These are phyloP conservation scores for Leucophenga montana DNA, from an alignment of 2,888 invertebrate species.

Conservation along the genomic window DNA sequence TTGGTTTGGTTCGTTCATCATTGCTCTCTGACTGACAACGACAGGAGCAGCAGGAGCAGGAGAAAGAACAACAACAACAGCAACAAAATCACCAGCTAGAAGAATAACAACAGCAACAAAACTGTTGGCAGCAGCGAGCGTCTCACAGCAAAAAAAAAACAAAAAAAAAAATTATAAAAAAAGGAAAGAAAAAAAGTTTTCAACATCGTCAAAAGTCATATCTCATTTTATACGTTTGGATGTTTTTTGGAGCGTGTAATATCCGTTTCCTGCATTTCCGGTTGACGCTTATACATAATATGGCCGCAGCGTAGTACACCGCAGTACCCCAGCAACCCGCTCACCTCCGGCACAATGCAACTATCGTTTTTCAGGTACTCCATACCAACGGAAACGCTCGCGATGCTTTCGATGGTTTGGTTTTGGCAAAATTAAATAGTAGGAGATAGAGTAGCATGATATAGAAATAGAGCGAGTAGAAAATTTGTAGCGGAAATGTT, in stretches of 20 bases:
- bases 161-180: neutral
- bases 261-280: conserved; percentile 68
- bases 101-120: conserved; percentile 6
- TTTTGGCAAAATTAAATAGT: too few relatives aligned
- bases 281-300: conserved; percentile 57
- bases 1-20: neutral
- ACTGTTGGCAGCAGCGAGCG: conserved; percentile 12
- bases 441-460: too few relatives aligned
- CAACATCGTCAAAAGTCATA: conserved; percentile 54
- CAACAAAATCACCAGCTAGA: neutral
- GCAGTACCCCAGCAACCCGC: too few relatives aligned
- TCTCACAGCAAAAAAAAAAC: neutral
- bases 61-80: conserved; percentile 15
- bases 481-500: conserved; percentile 66
- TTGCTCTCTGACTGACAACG: neutral
- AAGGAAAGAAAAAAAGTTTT: neutral
- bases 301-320: conserved; percentile 37
- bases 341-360: too few relatives aligned
- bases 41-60: neutral
- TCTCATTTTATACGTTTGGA: conserved; percentile 61
- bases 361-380: too few relatives aligned
- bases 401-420: too few relatives aligned
- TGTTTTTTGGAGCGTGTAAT: conserved; percentile 67
- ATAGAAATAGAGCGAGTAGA: conserved; percentile 40
- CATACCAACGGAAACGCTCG: too few relatives aligned